Evolutionary conservation across 2,113 vertebrate genomes (phyloP), one percentile per base, ranked within the genome.

Genomic region (Chloroceryle aenea): DNA sequence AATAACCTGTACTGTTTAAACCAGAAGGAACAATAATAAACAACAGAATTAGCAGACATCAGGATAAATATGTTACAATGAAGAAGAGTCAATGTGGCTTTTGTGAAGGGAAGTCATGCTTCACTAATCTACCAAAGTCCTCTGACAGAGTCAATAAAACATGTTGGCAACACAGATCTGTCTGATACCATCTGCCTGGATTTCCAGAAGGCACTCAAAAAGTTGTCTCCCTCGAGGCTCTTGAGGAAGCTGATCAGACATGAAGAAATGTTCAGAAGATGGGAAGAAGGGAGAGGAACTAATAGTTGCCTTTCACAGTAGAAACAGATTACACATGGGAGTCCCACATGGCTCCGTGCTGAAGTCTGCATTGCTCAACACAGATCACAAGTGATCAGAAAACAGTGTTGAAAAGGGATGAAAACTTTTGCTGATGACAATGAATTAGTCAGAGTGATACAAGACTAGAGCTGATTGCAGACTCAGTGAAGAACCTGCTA

Each of bases 101-200:
- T 91, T 63, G 36, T 34, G 40, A 93, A 69, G 58, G 17, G 45
- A 80, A 89, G 63, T 50, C 4, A 0, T 53, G 45, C 40, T 93
- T 90, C 36, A 29, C 23, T 72, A 20, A 76, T 62, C 34, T 80
- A 32, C 53, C 47, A 19, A 83, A 90, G 59, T 69, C 63, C 45
- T 90, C 63, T 87, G 72, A 67, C 68, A 80, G 20, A 87, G 42
- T 90, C 74, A 92, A 36, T 64, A 64, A 92, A 88, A 74, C 34
- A 25, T 0, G 0, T 23, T 90, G 85, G 68, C 79, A 92, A 32
- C 85, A 88, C 27, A 71, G 38, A 86, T 80, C 75, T 74, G 27
- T 83, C 74, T 90, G 79, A 80, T 84, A 89, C 63, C 42, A 93
- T 95, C 92, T 92, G 83, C 34, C 79, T 77, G 50, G 42, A 81